Percentiles rank a stretch among this genome's conserved stretches.
These are phyloP conservation scores for Limanda limanda DNA, from an alignment of 2,113 vertebrate genomes.

Conservation along the genomic window DNA sequence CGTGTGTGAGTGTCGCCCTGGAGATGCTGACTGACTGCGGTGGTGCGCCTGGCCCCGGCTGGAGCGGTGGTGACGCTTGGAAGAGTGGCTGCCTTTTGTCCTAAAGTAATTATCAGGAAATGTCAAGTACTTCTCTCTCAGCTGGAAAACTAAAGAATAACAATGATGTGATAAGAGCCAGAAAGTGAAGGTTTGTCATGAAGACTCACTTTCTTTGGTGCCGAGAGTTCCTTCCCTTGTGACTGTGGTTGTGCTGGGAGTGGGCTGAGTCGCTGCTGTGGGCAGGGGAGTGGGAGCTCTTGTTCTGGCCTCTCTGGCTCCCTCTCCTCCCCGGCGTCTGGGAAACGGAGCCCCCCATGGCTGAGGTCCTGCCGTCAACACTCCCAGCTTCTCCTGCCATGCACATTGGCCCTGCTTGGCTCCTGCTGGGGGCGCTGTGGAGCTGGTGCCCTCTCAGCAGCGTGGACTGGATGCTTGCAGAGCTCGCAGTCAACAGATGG, in stretches of 20 bases:
- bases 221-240: constrained; percentile 83
- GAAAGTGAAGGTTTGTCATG: neutral
- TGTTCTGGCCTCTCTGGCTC: constrained; percentile 77
- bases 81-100: constrained; percentile 77
- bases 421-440: constrained; percentile 70
- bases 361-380: constrained; percentile 73
- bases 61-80: constrained; percentile 85
- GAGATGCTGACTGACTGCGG: constrained; percentile 86
- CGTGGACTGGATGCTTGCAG: constrained; percentile 80
- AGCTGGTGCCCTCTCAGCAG: constrained; percentile 79
- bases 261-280: constrained; percentile 91
- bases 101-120: constrained; percentile 44
- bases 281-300: constrained; percentile 84
- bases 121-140: neutral
- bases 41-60: constrained; percentile 76
- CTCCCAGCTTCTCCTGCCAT: constrained; percentile 78
- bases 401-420: constrained; percentile 69
- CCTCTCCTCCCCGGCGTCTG: constrained; percentile 81
- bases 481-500: constrained; percentile 79
- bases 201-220: constrained; percentile 88
- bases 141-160: too few relatives aligned
- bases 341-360: constrained; percentile 77
- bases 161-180: neutral
- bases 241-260: constrained; percentile 80
- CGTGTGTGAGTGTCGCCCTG: constrained; percentile 81